Evolutionary conservation across 2,113 vertebrate species (phyloP), one percentile per base, ranked within the genome.

Genomic region (human): DNA sequence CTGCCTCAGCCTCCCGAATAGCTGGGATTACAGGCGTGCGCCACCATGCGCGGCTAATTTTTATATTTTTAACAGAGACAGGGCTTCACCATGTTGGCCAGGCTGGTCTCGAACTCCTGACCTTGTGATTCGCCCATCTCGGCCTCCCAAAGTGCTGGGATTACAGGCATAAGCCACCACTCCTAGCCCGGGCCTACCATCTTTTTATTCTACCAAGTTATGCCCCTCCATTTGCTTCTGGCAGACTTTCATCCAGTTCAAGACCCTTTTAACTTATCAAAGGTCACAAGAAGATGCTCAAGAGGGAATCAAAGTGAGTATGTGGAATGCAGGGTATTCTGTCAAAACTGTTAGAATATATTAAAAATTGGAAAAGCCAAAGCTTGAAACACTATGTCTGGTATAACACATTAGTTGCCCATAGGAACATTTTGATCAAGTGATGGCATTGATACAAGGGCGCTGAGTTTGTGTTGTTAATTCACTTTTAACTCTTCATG

Each of bases 311-410:
- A 94, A 50, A 92, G 22, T 79, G 32, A 80, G 64, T 20, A 20
- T 72, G 30, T 94, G 59, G 59, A 79, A 81, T 76, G 61, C 43
- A 76, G 12, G 40, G 48, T 73, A 18, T 50, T 64, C 43, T 87
- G 25, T 75, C 55, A 70, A 79, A 90, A 83, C 40, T 32, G 45
- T 50, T 66, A 2, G 14, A 70, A 81, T 81, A 43, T 50, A 35
- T 45, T 92, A 87, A 92, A 96, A 50, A 43, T 85, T 43, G n/a
- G 76, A 84, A 93, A 84, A 73, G 84, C 43, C 32, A 92, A 14
- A 88, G 32, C 18, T 27, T 81, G 73, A 88, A 85, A 96, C 55
- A 7, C 23, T 0, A 11, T 45, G 57, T 92, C 48, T 94, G 84
- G 22, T 82, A 8, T 81, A 59, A 25, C 50, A 55, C 14, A 7